These are phyloP conservation scores for Cephalopachus bancanus DNA, from an alignment of 2,797 vertebrate genomes.

Conservation along the genomic window DNA sequence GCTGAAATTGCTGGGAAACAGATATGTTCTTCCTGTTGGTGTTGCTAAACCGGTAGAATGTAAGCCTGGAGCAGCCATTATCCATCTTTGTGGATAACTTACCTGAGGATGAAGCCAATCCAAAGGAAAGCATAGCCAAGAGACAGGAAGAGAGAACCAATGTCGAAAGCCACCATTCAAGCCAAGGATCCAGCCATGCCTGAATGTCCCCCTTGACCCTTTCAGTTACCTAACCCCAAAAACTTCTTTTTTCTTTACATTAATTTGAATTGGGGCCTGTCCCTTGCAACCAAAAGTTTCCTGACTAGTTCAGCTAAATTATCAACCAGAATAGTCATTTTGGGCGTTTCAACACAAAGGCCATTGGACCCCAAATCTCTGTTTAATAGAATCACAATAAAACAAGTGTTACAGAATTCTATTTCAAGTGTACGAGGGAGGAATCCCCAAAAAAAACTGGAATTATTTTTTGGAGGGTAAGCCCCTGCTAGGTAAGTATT, in stretches of 20 bases:
- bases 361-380: not conserved
- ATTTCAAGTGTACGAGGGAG: not conserved
- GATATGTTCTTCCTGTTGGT: not conserved
- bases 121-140: not conserved
- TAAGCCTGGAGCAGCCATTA: not conserved
- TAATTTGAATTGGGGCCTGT: conserved; percentile 16
- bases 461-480: too few species aligned
- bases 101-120: not conserved
- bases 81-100: not conserved
- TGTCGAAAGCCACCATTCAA: not conserved
- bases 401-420: not conserved
- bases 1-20: not conserved
- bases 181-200: not conserved
- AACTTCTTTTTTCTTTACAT: not conserved
- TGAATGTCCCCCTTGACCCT: not conserved
- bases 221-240: not conserved
- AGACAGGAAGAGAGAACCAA: not conserved
- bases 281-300: not conserved
- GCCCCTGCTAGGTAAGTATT: too few species aligned
- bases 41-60: not conserved
- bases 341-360: not conserved
- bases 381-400: not conserved
- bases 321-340: not conserved
- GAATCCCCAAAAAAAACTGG: too few species aligned
- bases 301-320: not conserved